Evolutionary conservation across 2,113 vertebrate genomes (phyloP).

Genomic region (Chiloscyllium plagiosum): DNA sequence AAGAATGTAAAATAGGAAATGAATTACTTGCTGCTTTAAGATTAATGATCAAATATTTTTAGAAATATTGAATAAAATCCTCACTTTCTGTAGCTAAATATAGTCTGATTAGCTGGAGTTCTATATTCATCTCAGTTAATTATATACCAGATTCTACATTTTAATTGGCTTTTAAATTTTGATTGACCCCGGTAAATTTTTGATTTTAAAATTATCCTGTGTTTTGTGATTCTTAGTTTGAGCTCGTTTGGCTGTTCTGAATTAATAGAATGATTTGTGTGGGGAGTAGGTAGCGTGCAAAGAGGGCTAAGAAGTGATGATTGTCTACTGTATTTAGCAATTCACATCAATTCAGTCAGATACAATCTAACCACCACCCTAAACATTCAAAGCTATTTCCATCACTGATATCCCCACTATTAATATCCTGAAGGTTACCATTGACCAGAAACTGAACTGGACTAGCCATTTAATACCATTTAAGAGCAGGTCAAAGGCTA

Average conservation of each 20-base stretch:
- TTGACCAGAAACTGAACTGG: too few relatives aligned
- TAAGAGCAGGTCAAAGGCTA: too few relatives aligned
- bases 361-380: not conserved
- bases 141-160: slow-evolving; percentile 26
- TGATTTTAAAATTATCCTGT: not conserved
- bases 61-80: slow-evolving; percentile 8
- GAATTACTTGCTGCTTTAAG: not conserved
- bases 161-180: slow-evolving; percentile 36
- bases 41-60: slow-evolving; percentile 12
- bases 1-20: slow-evolving; percentile 19
- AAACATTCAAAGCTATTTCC: not conserved
- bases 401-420: too few relatives aligned
- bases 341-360: not conserved
- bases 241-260: not conserved
- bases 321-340: not conserved
- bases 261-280: too few relatives aligned
- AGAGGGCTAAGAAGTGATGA: not conserved
- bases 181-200: not conserved
- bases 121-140: slow-evolving; percentile 20
- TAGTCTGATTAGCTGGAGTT: not conserved
- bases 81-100: slow-evolving; percentile 23
- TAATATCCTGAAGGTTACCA: too few relatives aligned
- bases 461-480: too few relatives aligned
- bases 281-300: not conserved
- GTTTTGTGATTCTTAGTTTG: not conserved